Conservation (phyloP, 2,113 vertebrate genomes). For the Malurus alboscapulatus region DNA sequence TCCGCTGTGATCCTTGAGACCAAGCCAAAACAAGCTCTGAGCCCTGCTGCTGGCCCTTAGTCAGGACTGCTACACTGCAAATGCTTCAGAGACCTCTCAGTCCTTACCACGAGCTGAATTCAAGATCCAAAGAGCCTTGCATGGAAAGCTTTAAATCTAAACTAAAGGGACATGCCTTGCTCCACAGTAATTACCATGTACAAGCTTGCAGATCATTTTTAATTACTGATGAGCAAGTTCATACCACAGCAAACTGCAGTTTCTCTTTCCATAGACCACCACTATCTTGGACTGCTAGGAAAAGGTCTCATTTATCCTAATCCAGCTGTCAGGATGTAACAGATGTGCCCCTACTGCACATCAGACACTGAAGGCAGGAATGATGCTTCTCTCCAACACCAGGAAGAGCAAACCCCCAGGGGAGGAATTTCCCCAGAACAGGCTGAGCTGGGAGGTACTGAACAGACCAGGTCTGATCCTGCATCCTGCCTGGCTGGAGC, state of each 20-base stretch:
- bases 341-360: not conserved
- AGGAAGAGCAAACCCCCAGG: not conserved
- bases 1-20: accelerated
- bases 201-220: not conserved
- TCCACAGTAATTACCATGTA: not conserved
- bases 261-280: not conserved
- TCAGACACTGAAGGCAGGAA: not conserved
- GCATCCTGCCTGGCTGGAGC: not conserved
- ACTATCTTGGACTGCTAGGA: not conserved
- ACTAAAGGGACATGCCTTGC: not conserved
- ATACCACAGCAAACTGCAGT: not conserved
- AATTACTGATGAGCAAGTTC: not conserved
- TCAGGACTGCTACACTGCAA: not conserved
- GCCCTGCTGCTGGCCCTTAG: not conserved
- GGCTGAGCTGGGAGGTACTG: not conserved
- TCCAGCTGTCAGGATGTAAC: not conserved
- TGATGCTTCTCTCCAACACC: not conserved
- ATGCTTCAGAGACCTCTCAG: not conserved
- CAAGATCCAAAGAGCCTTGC: accelerated
- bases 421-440: not conserved
- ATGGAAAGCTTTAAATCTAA: not conserved
- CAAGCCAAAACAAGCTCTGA: not conserved
- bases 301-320: not conserved
- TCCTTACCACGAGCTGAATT: not conserved
- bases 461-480: not conserved